Evolutionary conservation across 2,888 invertebrate genomes (phyloP), one percentile per base, ranked within the genome.

Genomic region (Mermis nigrescens): DNA sequence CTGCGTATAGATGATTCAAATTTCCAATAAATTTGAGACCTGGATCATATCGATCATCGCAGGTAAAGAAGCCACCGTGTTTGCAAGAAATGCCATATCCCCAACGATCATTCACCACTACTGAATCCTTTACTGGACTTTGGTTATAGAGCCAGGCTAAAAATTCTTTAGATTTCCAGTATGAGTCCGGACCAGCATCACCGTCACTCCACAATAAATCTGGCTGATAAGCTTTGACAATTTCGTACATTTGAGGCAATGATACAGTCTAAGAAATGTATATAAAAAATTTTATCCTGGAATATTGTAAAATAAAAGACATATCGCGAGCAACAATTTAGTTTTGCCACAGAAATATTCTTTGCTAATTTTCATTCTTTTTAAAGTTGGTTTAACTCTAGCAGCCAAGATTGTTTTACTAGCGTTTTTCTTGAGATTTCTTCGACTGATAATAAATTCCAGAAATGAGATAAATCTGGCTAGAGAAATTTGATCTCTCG

Each of bases 131-230:
- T 0, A 91, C 86, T 0, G 75, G 75, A 62, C 73, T 89, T 0
- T 86, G 83, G 68, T 87, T 90, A 68, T 86, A 90, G n/a, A 90
- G 74, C 88, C 88, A 89, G 1, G 87, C 82, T 1, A 90, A 75
- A 67, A 90, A 84, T 58, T 84, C 82, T 38, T 81, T 82, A 0
- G 87, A 81, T 64, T 80, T 80, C 86, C 86, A 90, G 68, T 90
- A 90, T 7, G 29, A 26, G 3, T 12, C 15, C 0, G 86, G 84
- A 71, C 89, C 90, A 89, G 90, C 90, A 66, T 91, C 91, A 0
- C 92, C 92, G 73, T 92, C 92, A 0, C 87, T 83, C 91, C 91
- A 92, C n/a, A 92, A 73, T 0, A 92, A 77, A 31, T 87, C 85
- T 1, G 79, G 79, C 51, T 75, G 62, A 64, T 79, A 80, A 15